Evolutionary conservation across 2,113 vertebrate species (phyloP).

Genomic region (Platysteira castanea): DNA sequence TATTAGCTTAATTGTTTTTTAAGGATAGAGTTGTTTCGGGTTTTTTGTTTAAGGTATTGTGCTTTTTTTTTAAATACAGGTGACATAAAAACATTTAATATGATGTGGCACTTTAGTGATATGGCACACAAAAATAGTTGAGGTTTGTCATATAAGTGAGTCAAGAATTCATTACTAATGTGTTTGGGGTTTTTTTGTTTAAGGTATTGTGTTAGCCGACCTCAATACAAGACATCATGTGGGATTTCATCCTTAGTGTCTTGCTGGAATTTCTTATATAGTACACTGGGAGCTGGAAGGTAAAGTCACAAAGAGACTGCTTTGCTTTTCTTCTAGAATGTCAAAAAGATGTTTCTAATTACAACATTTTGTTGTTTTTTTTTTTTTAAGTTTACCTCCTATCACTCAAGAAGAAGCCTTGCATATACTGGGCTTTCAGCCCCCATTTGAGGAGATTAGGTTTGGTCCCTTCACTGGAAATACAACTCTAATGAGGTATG

Average conservation of each 20-base stretch:
- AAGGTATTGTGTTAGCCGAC: constrained; percentile 98
- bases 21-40: neutral
- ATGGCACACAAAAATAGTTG: neutral
- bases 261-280: constrained; percentile 98
- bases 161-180: neutral
- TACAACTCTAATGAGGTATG: constrained; percentile 94
- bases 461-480: constrained; percentile 99
- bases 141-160: neutral
- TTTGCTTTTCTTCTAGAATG: neutral
- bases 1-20: neutral
- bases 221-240: constrained; percentile 98
- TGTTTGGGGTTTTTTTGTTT: neutral
- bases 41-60: neutral
- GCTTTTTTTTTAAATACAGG: neutral
- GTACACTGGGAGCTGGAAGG: constrained; percentile 93
- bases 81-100: neutral
- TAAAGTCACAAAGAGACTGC: constrained; percentile 32
- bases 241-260: constrained; percentile 96
- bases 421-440: constrained; percentile 94
- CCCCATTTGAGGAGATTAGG: constrained; percentile 97
- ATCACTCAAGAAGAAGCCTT: constrained; percentile 97
- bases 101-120: neutral
- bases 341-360: neutral
- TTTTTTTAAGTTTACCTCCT: constrained; percentile 82
- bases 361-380: neutral